Conservation (phyloP, 2,888 invertebrate genomes). For the Andrena hattorfiana region DNA sequence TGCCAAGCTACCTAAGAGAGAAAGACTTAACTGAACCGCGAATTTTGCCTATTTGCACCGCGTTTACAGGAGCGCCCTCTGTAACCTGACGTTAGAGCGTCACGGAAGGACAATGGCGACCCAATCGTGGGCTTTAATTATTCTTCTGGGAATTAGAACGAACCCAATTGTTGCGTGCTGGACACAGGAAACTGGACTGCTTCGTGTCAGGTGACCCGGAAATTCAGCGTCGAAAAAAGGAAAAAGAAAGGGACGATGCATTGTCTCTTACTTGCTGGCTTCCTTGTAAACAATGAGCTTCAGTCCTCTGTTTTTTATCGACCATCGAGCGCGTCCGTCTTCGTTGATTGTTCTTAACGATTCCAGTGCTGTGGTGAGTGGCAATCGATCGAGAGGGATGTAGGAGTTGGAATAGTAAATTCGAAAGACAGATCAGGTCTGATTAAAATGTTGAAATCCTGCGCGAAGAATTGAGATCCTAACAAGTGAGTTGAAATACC, state of each 20-base stretch:
- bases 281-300: conserved; percentile 25
- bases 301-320: background rate
- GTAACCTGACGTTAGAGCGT: background rate
- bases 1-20: conserved; percentile 10
- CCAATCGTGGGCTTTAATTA: conserved; percentile 46
- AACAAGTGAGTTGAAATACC: no score
- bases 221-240: background rate
- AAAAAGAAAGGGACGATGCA: background rate
- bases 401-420: no score
- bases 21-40: conserved; percentile 54
- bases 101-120: conserved; percentile 23
- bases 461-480: no score
- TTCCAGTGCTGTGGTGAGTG: background rate
- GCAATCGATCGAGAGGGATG: background rate
- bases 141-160: conserved; percentile 43
- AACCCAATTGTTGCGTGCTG: conserved; percentile 30
- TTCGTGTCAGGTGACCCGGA: conserved; percentile 35
- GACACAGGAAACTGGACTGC: background rate
- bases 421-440: no score
- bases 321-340: background rate
- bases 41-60: conserved; percentile 48
- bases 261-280: conserved; percentile 17
- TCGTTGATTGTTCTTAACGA: conserved; percentile 3
- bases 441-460: no score
- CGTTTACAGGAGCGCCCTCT: conserved; percentile 8